These are phyloP conservation scores for Dicyrtoma fusca DNA, from an alignment of 2,888 invertebrate genomes.

Conservation along the genomic window DNA sequence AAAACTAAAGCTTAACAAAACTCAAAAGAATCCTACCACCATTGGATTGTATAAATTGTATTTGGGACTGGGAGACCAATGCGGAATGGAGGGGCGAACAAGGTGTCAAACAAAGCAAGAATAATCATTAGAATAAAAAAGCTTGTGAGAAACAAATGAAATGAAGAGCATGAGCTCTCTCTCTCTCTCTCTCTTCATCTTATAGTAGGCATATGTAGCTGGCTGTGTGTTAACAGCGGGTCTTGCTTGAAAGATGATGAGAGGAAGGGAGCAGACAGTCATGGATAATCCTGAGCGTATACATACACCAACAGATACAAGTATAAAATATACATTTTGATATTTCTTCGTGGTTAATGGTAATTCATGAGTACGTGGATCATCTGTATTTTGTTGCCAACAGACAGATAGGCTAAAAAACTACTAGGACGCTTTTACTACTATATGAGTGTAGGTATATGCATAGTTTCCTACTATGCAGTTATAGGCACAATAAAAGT, in stretches of 20 bases:
- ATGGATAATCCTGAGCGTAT: no score
- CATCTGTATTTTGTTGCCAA: no score
- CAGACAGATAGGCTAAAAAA: background rate
- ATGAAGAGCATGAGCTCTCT: background rate
- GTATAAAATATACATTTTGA: no score
- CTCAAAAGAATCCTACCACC: background rate
- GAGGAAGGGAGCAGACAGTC: background rate
- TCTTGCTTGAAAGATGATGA: background rate
- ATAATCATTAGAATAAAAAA: background rate
- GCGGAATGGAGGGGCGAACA: conserved; percentile 3
- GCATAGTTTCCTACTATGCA: background rate
- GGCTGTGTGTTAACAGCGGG: background rate
- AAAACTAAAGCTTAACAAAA: conserved; percentile 4
- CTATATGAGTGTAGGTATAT: background rate
- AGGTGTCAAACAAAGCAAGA: conserved; percentile 4
- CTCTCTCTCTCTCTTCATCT: no score
- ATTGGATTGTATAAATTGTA: background rate
- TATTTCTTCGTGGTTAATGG: no score
- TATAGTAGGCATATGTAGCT: no score
- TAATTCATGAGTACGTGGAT: no score
- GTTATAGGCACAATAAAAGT: no score
- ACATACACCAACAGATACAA: background rate
- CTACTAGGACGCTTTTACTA: background rate
- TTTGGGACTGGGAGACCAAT: conserved; percentile 1
- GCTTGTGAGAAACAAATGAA: no score